phyloP scores from a whole-genome alignment of 2,797 vertebrate species.

The Malurus splendens region DNA sequence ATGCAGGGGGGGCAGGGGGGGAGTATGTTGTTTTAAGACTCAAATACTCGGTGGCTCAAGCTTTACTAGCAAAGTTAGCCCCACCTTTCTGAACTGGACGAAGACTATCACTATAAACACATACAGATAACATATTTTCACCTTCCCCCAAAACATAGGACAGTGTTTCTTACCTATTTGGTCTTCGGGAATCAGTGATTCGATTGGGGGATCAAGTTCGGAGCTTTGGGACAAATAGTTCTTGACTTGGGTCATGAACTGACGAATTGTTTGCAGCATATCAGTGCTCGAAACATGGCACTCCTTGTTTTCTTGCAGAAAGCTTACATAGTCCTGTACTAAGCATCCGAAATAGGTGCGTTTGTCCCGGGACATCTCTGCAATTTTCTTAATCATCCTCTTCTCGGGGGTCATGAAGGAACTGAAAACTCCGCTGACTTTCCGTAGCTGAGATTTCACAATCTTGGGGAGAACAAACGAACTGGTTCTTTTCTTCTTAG shows the following conservation, averaged over 20 bases:
- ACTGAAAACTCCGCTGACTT: constrained; percentile 90
- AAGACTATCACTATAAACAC: neutral
- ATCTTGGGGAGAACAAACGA: constrained; percentile 87
- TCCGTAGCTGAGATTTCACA: constrained; percentile 88
- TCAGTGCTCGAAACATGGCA: constrained; percentile 90
- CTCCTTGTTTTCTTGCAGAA: constrained; percentile 91
- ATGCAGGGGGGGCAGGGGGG: too few species aligned
- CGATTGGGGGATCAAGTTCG: constrained; percentile 90
- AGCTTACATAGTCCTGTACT: constrained; percentile 94
- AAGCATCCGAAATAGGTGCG: constrained; percentile 92
- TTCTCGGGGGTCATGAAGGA: constrained; percentile 93
- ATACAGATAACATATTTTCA: neutral
- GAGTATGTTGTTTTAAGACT: neutral
- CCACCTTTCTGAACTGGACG: neutral
- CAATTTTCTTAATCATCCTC: constrained; percentile 85
- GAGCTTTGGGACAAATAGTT: constrained; percentile 93
- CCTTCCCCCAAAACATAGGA: neutral
- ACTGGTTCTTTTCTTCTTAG: constrained; percentile 78
- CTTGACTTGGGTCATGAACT: constrained; percentile 97
- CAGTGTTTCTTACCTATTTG: constrained; percentile 84
- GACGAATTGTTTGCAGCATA: constrained; percentile 90
- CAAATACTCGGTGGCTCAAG: neutral
- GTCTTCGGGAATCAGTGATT: constrained; percentile 93
- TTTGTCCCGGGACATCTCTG: constrained; percentile 88
- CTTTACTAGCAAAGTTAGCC: neutral